These are phyloP conservation scores for Erynnis tages DNA, from an alignment of 2,888 invertebrate species.

Conservation along the genomic window DNA sequence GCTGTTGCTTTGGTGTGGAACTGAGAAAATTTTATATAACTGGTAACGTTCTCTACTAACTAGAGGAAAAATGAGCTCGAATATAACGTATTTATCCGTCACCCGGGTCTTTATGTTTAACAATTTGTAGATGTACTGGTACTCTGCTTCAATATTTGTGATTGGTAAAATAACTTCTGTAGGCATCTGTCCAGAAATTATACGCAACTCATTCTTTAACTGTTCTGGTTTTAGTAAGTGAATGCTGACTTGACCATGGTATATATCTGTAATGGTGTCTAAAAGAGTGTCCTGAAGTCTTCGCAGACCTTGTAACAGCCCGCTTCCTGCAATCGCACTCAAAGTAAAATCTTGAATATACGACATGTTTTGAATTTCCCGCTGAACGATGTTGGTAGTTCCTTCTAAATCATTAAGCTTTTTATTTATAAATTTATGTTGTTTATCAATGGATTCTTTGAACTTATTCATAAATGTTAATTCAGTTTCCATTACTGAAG, in stretches of 20 bases:
- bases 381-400: too few species aligned
- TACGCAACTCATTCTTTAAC: conserved; percentile 10
- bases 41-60: conserved; percentile 25
- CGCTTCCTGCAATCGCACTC: conserved; percentile 1
- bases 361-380: too few species aligned
- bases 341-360: conserved; percentile 18
- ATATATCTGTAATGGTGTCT: background rate
- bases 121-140: conserved; percentile 1
- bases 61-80: conserved; percentile 33
- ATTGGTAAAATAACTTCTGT: conserved; percentile 14
- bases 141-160: conserved; percentile 21
- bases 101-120: conserved; percentile 23
- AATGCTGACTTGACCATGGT: conserved; percentile 3
- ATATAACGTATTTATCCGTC: conserved; percentile 30
- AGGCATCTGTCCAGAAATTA: conserved; percentile 11
- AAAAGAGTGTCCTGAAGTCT: background rate
- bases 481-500: too few species aligned
- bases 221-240: conserved; percentile 19
- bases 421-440: too few species aligned
- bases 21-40: conserved; percentile 22
- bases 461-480: too few species aligned
- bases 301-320: conserved; percentile 4
- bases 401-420: too few species aligned
- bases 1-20: conserved; percentile 6
- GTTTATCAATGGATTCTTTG: too few species aligned